These are phyloP conservation scores for Drosophila melanogaster DNA, from an alignment of 1,140 invertebrate genomes.

Conservation along the genomic window DNA sequence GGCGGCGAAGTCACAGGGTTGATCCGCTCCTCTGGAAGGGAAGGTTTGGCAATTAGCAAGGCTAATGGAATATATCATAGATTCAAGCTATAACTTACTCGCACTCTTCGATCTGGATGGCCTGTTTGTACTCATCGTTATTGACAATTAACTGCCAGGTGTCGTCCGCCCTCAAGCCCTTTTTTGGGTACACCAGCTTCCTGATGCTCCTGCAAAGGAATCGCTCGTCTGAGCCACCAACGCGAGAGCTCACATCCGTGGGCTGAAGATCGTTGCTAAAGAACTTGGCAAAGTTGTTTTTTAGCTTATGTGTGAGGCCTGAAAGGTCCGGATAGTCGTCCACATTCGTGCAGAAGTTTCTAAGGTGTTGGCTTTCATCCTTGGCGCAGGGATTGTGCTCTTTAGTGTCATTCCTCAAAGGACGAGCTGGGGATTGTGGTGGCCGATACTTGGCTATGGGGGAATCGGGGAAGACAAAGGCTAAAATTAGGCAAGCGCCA, in stretches of 20 bases:
- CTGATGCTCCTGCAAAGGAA: slow-evolving; percentile 55
- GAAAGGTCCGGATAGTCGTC: slow-evolving; percentile 69
- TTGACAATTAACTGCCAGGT: slow-evolving; percentile 79
- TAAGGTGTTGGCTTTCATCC: slow-evolving; percentile 41
- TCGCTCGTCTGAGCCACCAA: slow-evolving; percentile 51
- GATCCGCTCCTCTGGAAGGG: slow-evolving; percentile 58
- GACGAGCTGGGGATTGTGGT: background rate
- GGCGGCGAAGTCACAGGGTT: slow-evolving; percentile 75
- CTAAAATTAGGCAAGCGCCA: slow-evolving; percentile 69
- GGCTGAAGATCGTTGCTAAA: slow-evolving; percentile 60
- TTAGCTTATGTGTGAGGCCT: slow-evolving; percentile 50
- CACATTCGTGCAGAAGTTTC: slow-evolving; percentile 73
- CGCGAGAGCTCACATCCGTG: slow-evolving; percentile 53
- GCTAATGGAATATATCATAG: no score
- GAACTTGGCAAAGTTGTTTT: slow-evolving; percentile 57
- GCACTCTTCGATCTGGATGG: slow-evolving; percentile 79
- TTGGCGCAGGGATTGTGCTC: slow-evolving; percentile 45
- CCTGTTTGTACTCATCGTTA: slow-evolving; percentile 71
- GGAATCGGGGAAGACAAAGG: slow-evolving; percentile 68
- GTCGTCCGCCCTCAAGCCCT: slow-evolving; percentile 38
- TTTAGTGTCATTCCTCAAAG: slow-evolving; percentile 1
- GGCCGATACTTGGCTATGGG: slow-evolving; percentile 21
- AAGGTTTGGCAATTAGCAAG: background rate
- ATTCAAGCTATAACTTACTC: slow-evolving; percentile 59
- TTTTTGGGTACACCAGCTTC: slow-evolving; percentile 60